Percentiles rank a stretch among this genome's conserved stretches.
phyloP scores from a whole-genome alignment of 2,113 vertebrate genomes.

The Dolichallabes microphthalmus region DNA sequence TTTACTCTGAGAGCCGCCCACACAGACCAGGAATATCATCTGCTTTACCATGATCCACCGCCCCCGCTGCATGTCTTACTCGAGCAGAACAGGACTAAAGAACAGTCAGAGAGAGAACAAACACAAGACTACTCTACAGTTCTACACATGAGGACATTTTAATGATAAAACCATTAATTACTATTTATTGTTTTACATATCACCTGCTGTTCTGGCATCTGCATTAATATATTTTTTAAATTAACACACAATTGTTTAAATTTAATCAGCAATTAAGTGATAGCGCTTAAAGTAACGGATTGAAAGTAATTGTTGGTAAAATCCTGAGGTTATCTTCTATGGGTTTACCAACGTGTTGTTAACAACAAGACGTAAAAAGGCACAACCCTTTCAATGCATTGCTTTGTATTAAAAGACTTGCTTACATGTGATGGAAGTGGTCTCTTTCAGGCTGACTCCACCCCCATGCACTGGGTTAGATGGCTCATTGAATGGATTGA shows the following conservation, averaged over 20 bases:
- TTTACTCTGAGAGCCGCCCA: constrained; percentile 30
- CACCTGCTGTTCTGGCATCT: background rate
- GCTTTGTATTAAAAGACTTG: background rate
- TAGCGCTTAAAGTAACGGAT: background rate
- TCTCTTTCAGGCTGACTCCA: background rate
- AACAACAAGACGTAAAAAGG: background rate
- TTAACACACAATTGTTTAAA: background rate
- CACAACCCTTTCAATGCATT: background rate
- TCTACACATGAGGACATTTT: background rate
- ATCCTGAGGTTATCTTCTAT: background rate
- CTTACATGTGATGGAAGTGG: background rate
- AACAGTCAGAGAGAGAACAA: constrained; percentile 10
- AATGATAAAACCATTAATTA: background rate
- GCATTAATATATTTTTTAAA: background rate
- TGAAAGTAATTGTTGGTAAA: background rate
- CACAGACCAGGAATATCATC: constrained; percentile 35
- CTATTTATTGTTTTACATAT: background rate
- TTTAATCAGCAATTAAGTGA: background rate
- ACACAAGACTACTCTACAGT: background rate
- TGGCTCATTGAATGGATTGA: background rate
- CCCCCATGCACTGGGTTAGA: background rate
- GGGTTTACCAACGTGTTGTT: background rate
- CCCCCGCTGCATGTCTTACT: constrained; percentile 28
- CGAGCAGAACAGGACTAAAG: constrained; percentile 9
- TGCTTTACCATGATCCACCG: constrained; percentile 28